phyloP scores from a whole-genome alignment of 2,797 vertebrate genomes.

The Chelon auratus region DNA sequence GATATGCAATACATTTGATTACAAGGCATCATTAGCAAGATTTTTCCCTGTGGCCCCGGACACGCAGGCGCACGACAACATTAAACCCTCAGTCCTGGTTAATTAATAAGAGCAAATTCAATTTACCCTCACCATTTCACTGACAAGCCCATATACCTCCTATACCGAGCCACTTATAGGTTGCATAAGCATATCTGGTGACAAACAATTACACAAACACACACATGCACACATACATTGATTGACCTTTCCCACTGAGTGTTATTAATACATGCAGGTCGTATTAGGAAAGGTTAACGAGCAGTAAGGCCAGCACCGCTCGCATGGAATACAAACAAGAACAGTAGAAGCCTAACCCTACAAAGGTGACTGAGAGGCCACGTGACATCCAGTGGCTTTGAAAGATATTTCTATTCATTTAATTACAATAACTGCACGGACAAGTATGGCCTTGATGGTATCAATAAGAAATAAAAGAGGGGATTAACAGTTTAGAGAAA shows the following conservation, averaged over 20 bases:
- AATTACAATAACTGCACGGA: neutral
- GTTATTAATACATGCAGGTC: constrained; percentile 85
- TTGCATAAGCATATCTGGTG: constrained; percentile 67
- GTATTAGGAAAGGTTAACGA: constrained; percentile 87
- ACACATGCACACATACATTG: constrained; percentile 58
- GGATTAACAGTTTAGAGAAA: neutral
- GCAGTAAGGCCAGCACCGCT: constrained; percentile 68
- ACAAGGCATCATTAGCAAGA: constrained; percentile 46
- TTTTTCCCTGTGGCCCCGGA: constrained; percentile 33
- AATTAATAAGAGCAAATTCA: constrained; percentile 75
- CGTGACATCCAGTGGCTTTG: constrained; percentile 23
- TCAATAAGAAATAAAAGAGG: neutral
- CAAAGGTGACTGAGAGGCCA: constrained; percentile 16
- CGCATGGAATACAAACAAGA: constrained; percentile 75
- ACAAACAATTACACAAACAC: constrained; percentile 73
- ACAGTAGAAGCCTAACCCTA: constrained; percentile 28
- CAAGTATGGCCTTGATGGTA: neutral
- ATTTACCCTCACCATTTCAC: constrained; percentile 59
- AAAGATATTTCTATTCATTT: constrained; percentile 22
- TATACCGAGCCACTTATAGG: constrained; percentile 56
- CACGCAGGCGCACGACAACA: constrained; percentile 45
- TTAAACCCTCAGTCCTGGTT: constrained; percentile 65
- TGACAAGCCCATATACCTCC: constrained; percentile 55
- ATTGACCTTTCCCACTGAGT: constrained; percentile 83
- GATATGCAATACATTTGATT: constrained; percentile 43